phyloP scores from a whole-genome alignment of 2,797 vertebrate species.

The Lithobates sylvaticus region DNA sequence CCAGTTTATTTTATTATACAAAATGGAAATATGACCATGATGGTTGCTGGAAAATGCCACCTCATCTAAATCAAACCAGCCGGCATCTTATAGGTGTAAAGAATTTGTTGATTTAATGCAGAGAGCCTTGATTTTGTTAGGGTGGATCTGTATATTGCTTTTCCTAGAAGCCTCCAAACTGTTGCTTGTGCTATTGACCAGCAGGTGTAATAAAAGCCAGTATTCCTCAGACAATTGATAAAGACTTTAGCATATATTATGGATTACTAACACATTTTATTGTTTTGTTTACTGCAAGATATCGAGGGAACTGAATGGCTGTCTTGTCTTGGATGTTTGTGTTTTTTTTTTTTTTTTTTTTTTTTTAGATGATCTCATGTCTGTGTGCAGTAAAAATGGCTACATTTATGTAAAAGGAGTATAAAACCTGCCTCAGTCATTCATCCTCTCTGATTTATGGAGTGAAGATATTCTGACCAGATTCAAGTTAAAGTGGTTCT shows the following conservation, averaged over 20 bases:
- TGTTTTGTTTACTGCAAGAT: not conserved
- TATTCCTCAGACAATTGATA: not conserved
- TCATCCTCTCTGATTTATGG: too few relatives aligned
- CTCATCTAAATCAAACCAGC: not conserved
- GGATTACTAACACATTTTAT: not conserved
- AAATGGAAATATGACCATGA: too few relatives aligned
- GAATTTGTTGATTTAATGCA: not conserved
- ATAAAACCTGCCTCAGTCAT: too few relatives aligned
- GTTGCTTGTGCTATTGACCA: not conserved
- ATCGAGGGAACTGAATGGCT: not conserved
- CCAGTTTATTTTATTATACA: not conserved
- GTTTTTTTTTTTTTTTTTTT: too few relatives aligned
- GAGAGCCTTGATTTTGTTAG: not conserved
- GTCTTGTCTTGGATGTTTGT: not conserved
- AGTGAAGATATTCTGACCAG: too few relatives aligned
- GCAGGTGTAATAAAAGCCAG: conserved; percentile 11
- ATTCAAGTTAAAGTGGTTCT: too few relatives aligned
- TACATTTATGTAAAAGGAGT: too few relatives aligned
- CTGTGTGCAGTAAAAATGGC: not conserved
- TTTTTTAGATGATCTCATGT: too few relatives aligned
- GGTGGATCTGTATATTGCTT: not conserved
- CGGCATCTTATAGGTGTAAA: not conserved
- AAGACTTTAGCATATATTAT: not conserved
- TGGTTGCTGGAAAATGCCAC: not conserved
- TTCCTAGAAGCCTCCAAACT: not conserved